A percentile compares a stretch with the other conserved stretches of the same genome.
These are phyloP conservation scores for Agapornis canus DNA, from an alignment of 2,797 vertebrate species.

Conservation along the genomic window DNA sequence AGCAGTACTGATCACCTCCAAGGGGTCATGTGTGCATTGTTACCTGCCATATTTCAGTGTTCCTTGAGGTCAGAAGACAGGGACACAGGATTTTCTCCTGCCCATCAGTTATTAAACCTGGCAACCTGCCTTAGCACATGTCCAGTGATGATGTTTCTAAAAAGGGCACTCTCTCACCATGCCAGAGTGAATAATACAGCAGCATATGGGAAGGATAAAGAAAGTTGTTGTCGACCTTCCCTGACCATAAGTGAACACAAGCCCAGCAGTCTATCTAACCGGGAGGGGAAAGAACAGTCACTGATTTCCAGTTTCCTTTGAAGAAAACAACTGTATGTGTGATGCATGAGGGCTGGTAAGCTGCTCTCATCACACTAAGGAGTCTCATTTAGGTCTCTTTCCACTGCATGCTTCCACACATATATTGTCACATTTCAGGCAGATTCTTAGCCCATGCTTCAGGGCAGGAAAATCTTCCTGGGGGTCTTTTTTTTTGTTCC, in stretches of 20 bases:
- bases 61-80: background rate
- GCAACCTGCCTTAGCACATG: background rate
- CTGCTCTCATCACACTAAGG: background rate
- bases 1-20: background rate
- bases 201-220: background rate
- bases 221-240: background rate
- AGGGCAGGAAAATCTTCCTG: background rate
- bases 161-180: background rate
- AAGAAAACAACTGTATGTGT: background rate
- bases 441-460: background rate
- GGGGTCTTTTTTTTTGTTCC: background rate
- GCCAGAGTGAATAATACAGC: background rate
- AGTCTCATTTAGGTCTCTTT: background rate
- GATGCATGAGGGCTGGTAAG: background rate
- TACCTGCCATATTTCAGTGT: background rate
- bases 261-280: background rate
- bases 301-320: background rate
- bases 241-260: background rate
- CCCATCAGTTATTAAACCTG: background rate
- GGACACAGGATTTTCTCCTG: background rate
- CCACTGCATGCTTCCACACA: background rate
- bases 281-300: background rate
- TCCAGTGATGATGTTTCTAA: slow-evolving; percentile 1
- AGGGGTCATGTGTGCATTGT: background rate
- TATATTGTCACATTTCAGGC: background rate